A percentile compares a stretch with the other conserved stretches of the same genome.
Conservation (phyloP, 2,797 vertebrate species). For the Mycteria americana region DNA sequence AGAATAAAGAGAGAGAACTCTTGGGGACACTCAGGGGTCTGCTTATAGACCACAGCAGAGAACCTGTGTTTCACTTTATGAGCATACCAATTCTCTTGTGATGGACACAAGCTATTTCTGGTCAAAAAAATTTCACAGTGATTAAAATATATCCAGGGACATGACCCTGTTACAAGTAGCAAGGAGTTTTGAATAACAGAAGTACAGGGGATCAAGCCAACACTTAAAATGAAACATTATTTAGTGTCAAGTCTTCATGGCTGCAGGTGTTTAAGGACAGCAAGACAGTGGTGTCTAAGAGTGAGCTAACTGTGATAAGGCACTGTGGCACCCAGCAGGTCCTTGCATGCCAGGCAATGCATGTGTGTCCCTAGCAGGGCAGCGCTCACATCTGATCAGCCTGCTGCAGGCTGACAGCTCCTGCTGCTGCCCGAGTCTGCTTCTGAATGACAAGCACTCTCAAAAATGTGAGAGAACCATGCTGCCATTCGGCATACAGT, state of each 20-base stretch:
- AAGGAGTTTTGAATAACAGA: not conserved
- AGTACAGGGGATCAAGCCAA: not conserved
- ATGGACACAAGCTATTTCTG: not conserved
- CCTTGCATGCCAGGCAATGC: not conserved
- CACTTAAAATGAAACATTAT: not conserved
- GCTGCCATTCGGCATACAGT: not conserved
- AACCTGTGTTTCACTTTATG: not conserved
- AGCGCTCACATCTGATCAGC: fast-evolving
- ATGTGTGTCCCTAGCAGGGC: not conserved
- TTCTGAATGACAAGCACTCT: not conserved
- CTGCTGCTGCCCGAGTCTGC: not conserved
- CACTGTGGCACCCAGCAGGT: not conserved
- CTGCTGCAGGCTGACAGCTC: not conserved
- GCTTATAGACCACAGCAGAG: not conserved
- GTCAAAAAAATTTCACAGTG: not conserved
- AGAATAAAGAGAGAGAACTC: not conserved
- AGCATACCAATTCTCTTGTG: not conserved
- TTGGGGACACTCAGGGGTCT: not conserved
- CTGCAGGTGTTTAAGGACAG: not conserved
- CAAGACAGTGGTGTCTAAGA: not conserved
- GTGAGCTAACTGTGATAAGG: not conserved
- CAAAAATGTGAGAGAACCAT: fast-evolving
- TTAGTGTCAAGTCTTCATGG: not conserved
- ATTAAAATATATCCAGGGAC: not conserved
- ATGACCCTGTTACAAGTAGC: not conserved